Evolutionary conservation across 2,888 invertebrate genomes (phyloP).

Genomic region (Apocheima hispidaria): DNA sequence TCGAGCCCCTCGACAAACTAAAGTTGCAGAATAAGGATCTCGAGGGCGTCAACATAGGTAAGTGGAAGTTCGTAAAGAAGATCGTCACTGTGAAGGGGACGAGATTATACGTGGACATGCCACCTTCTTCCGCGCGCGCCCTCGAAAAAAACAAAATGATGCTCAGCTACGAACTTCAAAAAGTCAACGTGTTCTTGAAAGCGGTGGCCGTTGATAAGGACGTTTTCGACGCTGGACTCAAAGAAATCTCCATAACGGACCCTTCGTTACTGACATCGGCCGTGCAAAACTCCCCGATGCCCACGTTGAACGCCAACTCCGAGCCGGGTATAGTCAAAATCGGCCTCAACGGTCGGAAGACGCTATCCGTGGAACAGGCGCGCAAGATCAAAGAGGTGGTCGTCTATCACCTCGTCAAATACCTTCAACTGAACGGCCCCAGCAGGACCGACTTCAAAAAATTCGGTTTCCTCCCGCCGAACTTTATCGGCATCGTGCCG

Average conservation of each 20-base stretch:
- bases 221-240: slow-evolving; percentile 70
- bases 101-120: slow-evolving; percentile 77
- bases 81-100: slow-evolving; percentile 70
- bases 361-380: slow-evolving; percentile 57
- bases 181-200: slow-evolving; percentile 74
- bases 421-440: slow-evolving; percentile 58
- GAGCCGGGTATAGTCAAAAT: slow-evolving; percentile 57
- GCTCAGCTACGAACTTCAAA: slow-evolving; percentile 76
- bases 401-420: slow-evolving; percentile 67
- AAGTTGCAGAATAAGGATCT: slow-evolving; percentile 70
- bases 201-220: slow-evolving; percentile 75
- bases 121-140: slow-evolving; percentile 71
- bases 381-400: slow-evolving; percentile 72
- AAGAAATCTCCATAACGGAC: slow-evolving; percentile 52
- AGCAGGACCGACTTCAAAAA: slow-evolving; percentile 69
- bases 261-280: slow-evolving; percentile 48
- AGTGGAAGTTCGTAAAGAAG: slow-evolving; percentile 78
- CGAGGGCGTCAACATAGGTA: slow-evolving; percentile 65
- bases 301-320: slow-evolving; percentile 50
- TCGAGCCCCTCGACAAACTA: slow-evolving; percentile 71
- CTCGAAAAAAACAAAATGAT: slow-evolving; percentile 69
- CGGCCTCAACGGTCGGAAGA: slow-evolving; percentile 63
- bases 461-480: slow-evolving; percentile 68
- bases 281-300: slow-evolving; percentile 61
- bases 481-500: slow-evolving; percentile 68